Percentiles rank a stretch among this genome's conserved stretches.
phyloP scores from a whole-genome alignment of 2,797 vertebrate species.

The Enteromius argenteus region DNA sequence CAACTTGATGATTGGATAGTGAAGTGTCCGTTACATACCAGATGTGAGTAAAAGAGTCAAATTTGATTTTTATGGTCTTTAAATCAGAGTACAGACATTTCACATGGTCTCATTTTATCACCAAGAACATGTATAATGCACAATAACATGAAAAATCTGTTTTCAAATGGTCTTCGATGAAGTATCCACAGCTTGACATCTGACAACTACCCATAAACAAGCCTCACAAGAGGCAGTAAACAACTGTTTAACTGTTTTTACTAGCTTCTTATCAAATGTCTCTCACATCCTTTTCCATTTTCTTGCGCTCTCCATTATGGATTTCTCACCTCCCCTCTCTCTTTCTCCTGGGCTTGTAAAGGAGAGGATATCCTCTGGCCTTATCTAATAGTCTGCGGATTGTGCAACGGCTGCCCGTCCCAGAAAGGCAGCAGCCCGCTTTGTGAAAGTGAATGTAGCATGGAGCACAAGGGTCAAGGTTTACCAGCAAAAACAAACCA shows the following conservation, averaged over 20 bases:
- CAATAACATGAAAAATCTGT: neutral
- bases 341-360: conserved; percentile 46
- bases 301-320: neutral
- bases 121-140: neutral
- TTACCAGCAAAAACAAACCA: conserved; percentile 59
- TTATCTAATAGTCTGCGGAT: conserved; percentile 58
- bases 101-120: neutral
- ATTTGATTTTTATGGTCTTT: neutral
- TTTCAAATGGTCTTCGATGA: neutral
- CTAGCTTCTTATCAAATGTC: neutral
- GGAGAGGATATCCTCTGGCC: conserved; percentile 65
- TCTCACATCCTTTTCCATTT: neutral
- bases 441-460: conserved; percentile 64
- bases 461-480: conserved; percentile 60
- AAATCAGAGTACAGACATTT: neutral
- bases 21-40: neutral
- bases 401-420: conserved; percentile 57
- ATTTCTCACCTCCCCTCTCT: conserved; percentile 14
- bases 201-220: neutral
- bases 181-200: neutral
- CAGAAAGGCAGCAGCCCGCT: conserved; percentile 53
- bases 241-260: conserved; percentile 13
- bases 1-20: neutral
- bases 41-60: neutral
- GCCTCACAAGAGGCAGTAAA: neutral